Percentiles rank a stretch among this genome's conserved stretches.
phyloP scores from a whole-genome alignment of 1,140 invertebrate species.

The Apis laboriosa region DNA sequence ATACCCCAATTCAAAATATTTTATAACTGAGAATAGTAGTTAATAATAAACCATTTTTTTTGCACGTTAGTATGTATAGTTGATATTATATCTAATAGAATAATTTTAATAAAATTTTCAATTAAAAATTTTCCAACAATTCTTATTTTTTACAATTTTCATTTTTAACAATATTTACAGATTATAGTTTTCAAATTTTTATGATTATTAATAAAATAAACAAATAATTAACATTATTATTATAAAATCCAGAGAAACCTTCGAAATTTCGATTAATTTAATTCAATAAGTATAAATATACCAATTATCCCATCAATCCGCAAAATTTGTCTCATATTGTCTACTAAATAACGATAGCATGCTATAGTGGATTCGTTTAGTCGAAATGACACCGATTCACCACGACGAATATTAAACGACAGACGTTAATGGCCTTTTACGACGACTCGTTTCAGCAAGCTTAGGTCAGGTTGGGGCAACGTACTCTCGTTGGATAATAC shows the following conservation, averaged over 20 bases:
- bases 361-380: constrained; percentile 19
- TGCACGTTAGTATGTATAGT: too few relatives aligned
- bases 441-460: constrained; percentile 33
- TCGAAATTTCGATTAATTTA: background rate
- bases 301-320: background rate
- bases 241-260: too few relatives aligned
- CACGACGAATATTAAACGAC: constrained; percentile 46
- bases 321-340: constrained; percentile 7
- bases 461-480: constrained; percentile 46
- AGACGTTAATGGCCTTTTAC: constrained; percentile 60
- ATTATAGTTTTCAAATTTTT: too few relatives aligned
- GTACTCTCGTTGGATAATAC: constrained; percentile 22
- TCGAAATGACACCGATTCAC: constrained; percentile 39
- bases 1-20: too few relatives aligned
- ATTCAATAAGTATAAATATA: background rate
- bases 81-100: too few relatives aligned
- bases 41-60: too few relatives aligned
- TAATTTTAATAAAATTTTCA: too few relatives aligned
- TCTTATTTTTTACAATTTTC: too few relatives aligned
- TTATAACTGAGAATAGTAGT: too few relatives aligned
- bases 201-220: background rate
- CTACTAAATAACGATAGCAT: background rate
- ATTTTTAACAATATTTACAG: too few relatives aligned
- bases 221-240: too few relatives aligned
- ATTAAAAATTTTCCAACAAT: too few relatives aligned